Evolutionary conservation across 2,113 vertebrate genomes (phyloP).

Genomic region (Miniopterus natalensis): DNA sequence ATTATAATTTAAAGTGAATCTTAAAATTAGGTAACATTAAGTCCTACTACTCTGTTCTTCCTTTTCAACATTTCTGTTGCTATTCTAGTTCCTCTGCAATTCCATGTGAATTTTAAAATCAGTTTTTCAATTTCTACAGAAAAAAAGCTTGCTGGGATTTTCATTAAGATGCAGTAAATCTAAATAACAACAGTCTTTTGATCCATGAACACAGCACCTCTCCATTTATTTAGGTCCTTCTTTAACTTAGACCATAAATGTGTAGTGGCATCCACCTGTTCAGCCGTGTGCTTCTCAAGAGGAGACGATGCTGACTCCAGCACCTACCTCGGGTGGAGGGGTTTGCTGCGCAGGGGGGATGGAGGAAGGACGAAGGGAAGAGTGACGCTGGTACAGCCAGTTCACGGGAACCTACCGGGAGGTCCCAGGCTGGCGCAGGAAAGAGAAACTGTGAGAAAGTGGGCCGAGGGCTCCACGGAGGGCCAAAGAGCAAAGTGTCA

Average conservation of each 20-base stretch:
- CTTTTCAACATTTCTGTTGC: background rate
- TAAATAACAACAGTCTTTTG: background rate
- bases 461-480: background rate
- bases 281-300: background rate
- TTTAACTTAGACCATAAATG: background rate
- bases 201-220: background rate
- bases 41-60: background rate
- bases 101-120: background rate
- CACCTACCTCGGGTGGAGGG: background rate
- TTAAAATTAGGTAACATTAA: constrained; percentile 37
- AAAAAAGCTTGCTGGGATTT: background rate
- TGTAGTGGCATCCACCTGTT: background rate
- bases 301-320: background rate
- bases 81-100: background rate
- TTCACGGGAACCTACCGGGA: background rate
- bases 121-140: background rate
- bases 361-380: background rate
- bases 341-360: background rate
- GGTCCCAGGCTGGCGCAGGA: background rate
- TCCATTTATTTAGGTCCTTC: background rate
- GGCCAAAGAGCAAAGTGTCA: background rate
- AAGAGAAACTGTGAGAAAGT: background rate
- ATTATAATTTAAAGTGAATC: background rate
- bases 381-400: background rate
- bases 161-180: background rate